phyloP scores from a whole-genome alignment of 2,113 vertebrate species.

The Tragelaphus strepsiceros region DNA sequence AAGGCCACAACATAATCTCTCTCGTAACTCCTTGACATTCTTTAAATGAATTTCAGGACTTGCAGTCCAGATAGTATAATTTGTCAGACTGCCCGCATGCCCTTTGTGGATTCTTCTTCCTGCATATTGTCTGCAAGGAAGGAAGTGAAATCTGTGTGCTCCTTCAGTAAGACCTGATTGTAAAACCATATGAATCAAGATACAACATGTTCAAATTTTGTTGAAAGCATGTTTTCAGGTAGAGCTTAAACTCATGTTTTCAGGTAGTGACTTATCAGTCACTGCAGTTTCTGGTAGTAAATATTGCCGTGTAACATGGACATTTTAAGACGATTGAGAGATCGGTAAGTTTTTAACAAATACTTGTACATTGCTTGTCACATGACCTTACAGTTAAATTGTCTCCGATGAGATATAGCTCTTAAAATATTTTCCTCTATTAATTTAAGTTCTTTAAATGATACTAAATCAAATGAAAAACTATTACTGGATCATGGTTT shows the following conservation, averaged over 20 bases:
- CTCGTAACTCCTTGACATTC: constrained; percentile 56
- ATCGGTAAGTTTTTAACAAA: constrained; percentile 46
- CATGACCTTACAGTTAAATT: constrained; percentile 44
- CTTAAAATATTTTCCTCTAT: constrained; percentile 26
- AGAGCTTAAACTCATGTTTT: constrained; percentile 54
- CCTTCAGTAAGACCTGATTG: constrained; percentile 4
- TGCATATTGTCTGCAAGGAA: constrained; percentile 36
- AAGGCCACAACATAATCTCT: constrained; percentile 58
- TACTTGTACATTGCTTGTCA: constrained; percentile 51
- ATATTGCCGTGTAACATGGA: constrained; percentile 43
- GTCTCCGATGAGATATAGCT: constrained; percentile 14
- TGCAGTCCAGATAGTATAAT: not conserved
- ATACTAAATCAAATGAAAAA: constrained; percentile 19
- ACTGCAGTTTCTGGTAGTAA: constrained; percentile 51
- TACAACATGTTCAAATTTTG: constrained; percentile 19
- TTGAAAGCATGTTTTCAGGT: constrained; percentile 60
- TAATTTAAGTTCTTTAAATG: constrained; percentile 18
- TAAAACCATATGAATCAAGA: constrained; percentile 31
- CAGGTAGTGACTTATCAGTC: constrained; percentile 18
- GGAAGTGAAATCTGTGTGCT: constrained; percentile 44
- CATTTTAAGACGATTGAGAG: constrained; percentile 28
- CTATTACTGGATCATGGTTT: constrained; percentile 6
- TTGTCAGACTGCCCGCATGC: not conserved
- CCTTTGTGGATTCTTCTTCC: constrained; percentile 1
- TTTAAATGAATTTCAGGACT: constrained; percentile 30